Evolutionary conservation across 1,140 invertebrate species (phyloP).

Genomic region (Pachyrhynchus sulphureomaculatus): DNA sequence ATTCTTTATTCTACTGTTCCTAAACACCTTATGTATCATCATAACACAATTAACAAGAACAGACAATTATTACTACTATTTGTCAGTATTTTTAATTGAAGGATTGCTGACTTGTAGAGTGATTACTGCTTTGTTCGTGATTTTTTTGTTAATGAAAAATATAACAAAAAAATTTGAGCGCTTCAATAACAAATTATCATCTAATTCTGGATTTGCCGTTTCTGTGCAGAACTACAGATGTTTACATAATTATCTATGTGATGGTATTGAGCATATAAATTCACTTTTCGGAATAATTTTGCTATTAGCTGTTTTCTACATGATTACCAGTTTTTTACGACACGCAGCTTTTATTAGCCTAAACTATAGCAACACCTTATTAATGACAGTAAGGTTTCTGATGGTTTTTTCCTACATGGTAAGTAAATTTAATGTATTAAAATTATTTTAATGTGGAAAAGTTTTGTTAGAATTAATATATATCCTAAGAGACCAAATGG

Average conservation of each 20-base stretch:
- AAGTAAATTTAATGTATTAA: too few species aligned
- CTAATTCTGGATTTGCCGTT: neutral
- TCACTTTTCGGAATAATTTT: slow-evolving; percentile 3
- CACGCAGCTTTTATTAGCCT: slow-evolving; percentile 8
- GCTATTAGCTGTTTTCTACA: neutral
- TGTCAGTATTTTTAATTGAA: slow-evolving; percentile 10
- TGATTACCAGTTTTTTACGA: slow-evolving; percentile 13
- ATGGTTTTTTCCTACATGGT: slow-evolving; percentile 10
- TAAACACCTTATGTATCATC: slow-evolving; percentile 8
- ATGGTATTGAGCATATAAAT: slow-evolving; percentile 6
- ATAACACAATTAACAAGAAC: slow-evolving; percentile 12
- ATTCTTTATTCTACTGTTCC: neutral
- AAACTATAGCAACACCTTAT: neutral
- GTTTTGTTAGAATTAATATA: too few species aligned
- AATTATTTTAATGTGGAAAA: too few species aligned
- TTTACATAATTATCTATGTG: neutral
- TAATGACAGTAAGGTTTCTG: neutral
- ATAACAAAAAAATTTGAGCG: neutral
- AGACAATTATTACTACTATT: slow-evolving; percentile 3
- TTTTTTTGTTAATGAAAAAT: slow-evolving; percentile 14
- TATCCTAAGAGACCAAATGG: too few species aligned
- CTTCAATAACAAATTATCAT: neutral
- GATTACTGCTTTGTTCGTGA: slow-evolving; percentile 4
- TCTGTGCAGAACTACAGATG: neutral
- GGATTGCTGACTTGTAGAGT: slow-evolving; percentile 3